Base-by-base conservation (phyloP, 2,888 invertebrate species). In the Drosophila subsilvestris region DNA sequence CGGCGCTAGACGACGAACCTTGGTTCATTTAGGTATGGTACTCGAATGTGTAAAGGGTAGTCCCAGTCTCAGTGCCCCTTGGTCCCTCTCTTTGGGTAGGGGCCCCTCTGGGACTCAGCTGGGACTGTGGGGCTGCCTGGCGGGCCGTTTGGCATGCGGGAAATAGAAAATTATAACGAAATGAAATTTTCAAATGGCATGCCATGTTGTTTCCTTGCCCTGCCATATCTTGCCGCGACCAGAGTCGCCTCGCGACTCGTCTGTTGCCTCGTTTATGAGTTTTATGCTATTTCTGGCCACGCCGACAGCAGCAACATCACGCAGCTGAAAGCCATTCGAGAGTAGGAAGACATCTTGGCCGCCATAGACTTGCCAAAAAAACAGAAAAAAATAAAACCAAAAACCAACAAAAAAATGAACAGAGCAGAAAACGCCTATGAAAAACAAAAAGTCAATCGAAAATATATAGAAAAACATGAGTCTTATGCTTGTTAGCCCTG, bases 171-270 rank as follows among this genome's bases (percentile, higher is more conserved):
- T 81, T 79, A 81, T 86, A 82, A 81, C 79, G 76, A 82, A 82
- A 81, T 76, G 84, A 82, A 79, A 85, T 83, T 83, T 83, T 83
- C 86, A 82, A 87, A 87, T 87, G 86, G 87, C 87, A 85, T 82
- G 87, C 82, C 85, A 82, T 76, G 74, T 78, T 80, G 80, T 69
- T 68, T 71, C 63, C 75, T 66, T 69, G 57, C 73, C 74, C 67
- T 63, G 66, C 58, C 37, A 37, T 37, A n/a, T 37, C 37, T 37
- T 37, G 37, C 37, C 37, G 37, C 37, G 37, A 7, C 7, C 37
- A 37, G 37, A 37, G 37, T 37, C 37, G 37, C 49, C 66, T 79
- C 65, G 63, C 70, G 51, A 57, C 75, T 76, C 57, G 56, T 47
- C 74, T 37, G 53, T 56, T 75, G 75, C 58, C 79, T 53, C 80